Percentiles rank a stretch among this genome's conserved stretches.
phyloP scores from a whole-genome alignment of 1,140 invertebrate species.

The Leptoteleia sp. region DNA sequence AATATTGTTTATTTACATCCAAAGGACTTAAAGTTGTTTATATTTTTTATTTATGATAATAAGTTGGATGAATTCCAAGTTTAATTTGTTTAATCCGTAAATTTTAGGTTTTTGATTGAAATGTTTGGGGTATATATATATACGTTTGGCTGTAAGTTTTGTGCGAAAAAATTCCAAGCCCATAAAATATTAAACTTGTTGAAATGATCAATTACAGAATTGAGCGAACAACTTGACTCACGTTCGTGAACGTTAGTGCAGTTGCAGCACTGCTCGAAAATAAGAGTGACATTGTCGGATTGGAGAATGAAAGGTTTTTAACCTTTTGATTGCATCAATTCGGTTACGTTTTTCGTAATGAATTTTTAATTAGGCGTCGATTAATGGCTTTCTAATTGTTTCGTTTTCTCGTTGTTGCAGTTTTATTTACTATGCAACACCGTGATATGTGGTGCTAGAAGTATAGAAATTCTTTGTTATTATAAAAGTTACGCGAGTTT shows the following conservation, averaged over 20 bases:
- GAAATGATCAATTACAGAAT: slow-evolving; percentile 33
- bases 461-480: too few relatives aligned
- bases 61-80: too few relatives aligned
- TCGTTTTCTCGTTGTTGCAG: slow-evolving; percentile 18
- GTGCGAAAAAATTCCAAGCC: slow-evolving; percentile 1
- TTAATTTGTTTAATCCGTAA: too few relatives aligned
- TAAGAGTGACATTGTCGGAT: slow-evolving; percentile 45
- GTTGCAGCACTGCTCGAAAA: slow-evolving; percentile 46
- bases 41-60: too few relatives aligned
- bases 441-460: too few relatives aligned
- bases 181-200: slow-evolving; percentile 17
- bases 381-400: slow-evolving; percentile 36
- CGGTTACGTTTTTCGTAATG: slow-evolving; percentile 34
- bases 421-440: too few relatives aligned
- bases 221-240: slow-evolving; percentile 28
- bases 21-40: too few relatives aligned
- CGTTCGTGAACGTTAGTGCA: slow-evolving; percentile 15
- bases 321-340: slow-evolving; percentile 35
- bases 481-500: too few relatives aligned
- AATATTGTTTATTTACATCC: too few relatives aligned
- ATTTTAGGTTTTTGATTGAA: too few relatives aligned
- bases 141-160: too few relatives aligned
- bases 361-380: slow-evolving; percentile 41
- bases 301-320: slow-evolving; percentile 44
- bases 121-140: too few relatives aligned